A percentile compares a stretch with the other conserved stretches of the same genome.
These are phyloP conservation scores for Oscheius sp. DNA, from an alignment of 2,888 invertebrate species.

Conservation along the genomic window DNA sequence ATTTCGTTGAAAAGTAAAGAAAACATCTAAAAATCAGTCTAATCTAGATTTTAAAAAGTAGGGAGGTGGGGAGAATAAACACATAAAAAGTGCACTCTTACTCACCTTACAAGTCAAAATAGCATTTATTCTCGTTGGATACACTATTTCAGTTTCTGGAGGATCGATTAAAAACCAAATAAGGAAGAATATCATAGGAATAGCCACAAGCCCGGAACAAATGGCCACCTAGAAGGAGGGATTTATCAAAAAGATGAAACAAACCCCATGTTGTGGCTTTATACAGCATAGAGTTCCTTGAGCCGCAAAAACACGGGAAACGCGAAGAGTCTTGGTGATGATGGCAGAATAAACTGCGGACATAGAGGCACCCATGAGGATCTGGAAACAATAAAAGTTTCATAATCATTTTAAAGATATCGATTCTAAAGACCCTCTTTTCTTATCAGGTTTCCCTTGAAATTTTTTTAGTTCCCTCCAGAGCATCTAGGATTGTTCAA, in stretches of 20 bases:
- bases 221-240: conserved; percentile 80
- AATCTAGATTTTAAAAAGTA: no score
- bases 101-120: conserved; percentile 65
- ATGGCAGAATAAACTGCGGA: conserved; percentile 82
- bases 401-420: no score
- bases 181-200: conserved; percentile 79
- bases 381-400: conserved; percentile 25
- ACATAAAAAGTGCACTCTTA: neutral
- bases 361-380: conserved; percentile 77
- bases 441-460: no score
- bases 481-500: no score
- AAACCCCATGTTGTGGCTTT: conserved; percentile 81
- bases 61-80: no score
- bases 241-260: no score
- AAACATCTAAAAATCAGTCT: no score
- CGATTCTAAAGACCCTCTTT: no score
- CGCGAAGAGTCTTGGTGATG: conserved; percentile 81
- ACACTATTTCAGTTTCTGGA: conserved; percentile 75
- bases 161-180: conserved; percentile 80
- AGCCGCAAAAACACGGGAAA: conserved; percentile 80
- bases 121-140: conserved; percentile 62
- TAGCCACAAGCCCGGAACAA: conserved; percentile 76
- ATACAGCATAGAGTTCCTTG: conserved; percentile 81
- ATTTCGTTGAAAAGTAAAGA: no score
- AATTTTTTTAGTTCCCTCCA: no score